A percentile compares a stretch with the other conserved stretches of the same genome.
Evolutionary conservation across 1,140 invertebrate genomes (phyloP).

Genomic region (Zelostemma sp.): DNA sequence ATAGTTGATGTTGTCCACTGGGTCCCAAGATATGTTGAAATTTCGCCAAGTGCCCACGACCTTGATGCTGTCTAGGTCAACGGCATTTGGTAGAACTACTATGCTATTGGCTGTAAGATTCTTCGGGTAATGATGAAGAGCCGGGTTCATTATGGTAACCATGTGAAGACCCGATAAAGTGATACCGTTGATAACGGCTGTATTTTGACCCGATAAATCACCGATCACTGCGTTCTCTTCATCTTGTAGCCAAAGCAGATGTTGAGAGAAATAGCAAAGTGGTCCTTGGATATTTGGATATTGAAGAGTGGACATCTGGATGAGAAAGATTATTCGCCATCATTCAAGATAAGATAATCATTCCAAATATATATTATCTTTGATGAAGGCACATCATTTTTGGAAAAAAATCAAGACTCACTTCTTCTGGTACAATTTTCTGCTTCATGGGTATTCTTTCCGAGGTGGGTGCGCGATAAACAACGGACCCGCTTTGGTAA

Average conservation of each 20-base stretch:
- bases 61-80: conserved; percentile 74
- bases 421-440: conserved; percentile 64
- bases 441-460: conserved; percentile 65
- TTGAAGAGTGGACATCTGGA: conserved; percentile 66
- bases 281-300: conserved; percentile 74
- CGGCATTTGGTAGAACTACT: conserved; percentile 78
- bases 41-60: conserved; percentile 79
- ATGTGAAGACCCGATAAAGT: conserved; percentile 76
- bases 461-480: conserved; percentile 78
- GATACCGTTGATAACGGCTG: conserved; percentile 78
- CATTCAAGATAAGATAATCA: not conserved
- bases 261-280: conserved; percentile 80
- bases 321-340: conserved; percentile 14
- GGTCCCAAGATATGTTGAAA: conserved; percentile 86
- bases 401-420: conserved; percentile 26
- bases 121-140: conserved; percentile 73
- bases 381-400: conserved; percentile 9
- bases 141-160: conserved; percentile 80
- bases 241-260: conserved; percentile 85
- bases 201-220: conserved; percentile 82
- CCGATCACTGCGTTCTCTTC: conserved; percentile 82
- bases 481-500: conserved; percentile 77
- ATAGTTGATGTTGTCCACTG: conserved; percentile 80
- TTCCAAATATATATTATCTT: conserved; percentile 6
- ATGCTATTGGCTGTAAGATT: conserved; percentile 66